Evolutionary conservation across 1,140 invertebrate genomes (phyloP), one percentile per base, ranked within the genome.

Genomic region (Papilio xuthus): DNA sequence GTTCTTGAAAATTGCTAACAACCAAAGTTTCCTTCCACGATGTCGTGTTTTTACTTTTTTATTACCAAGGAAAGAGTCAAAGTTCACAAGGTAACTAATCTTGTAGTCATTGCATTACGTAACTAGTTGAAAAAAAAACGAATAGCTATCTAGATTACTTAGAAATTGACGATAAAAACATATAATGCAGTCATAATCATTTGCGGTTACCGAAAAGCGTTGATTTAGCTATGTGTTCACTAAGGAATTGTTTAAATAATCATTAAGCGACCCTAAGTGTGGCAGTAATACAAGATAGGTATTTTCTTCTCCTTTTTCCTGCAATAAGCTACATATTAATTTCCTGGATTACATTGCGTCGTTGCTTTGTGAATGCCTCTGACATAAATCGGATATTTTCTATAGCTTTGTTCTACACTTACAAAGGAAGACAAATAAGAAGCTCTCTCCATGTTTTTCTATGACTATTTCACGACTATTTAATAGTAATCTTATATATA

Each of bases 1-100:
- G 60, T 67, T 67, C 60, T 67, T 67, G 60, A 67, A 67, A 67
- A 67, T 67, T 67, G 23, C 60, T 67, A 32, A 67, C 60, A 67
- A 67, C 60, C 26, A 67, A 67, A 67, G 60, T 67, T 67, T 67
- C 26, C 23, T 67, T 28, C 26, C 10, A 26, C 13, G 23, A 63
- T 67, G 26, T 67, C 60, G 26, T 32, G 23, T 28, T 60, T 60
- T 60, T 67, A 67, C 26, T 67, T 67, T 67, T 67, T 67, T 67
- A 67, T 28, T 32, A 13, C 26, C 13, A 32, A 28, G 23, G 6
- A 67, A 32, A 63, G 13, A 28, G n/a, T 15, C 60, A 67, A 32
- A 67, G 60, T 67, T 67, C 60, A 32, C 12, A 28, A 67, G 13
- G 60, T 32, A 67, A 63, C 60, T 63, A 32, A 67, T 28, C 60